phyloP scores from a whole-genome alignment of 2,797 vertebrate species.

The Gymnocypris eckloni region DNA sequence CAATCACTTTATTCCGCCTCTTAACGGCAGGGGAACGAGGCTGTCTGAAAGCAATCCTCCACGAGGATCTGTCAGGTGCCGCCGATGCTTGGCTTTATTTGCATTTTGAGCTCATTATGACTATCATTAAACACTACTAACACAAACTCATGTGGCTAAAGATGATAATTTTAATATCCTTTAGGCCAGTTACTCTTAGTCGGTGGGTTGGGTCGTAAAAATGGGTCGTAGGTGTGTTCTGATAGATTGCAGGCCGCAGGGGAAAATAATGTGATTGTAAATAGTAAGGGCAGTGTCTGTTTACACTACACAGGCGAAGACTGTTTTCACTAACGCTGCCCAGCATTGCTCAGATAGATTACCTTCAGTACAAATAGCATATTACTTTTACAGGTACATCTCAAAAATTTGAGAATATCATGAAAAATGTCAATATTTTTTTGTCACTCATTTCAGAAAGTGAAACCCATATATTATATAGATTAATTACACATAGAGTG shows the following conservation, averaged over 20 bases:
- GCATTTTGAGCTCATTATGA: constrained; percentile 9
- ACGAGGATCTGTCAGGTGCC: constrained; percentile 19
- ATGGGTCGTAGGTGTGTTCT: constrained; percentile 5
- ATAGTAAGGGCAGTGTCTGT: background rate
- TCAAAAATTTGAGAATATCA: too few relatives aligned
- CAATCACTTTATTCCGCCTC: constrained; percentile 64
- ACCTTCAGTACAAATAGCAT: background rate
- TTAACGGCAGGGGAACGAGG: constrained; percentile 54
- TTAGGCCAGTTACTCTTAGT: constrained; percentile 15
- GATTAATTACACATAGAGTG: too few relatives aligned
- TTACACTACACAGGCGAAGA: background rate
- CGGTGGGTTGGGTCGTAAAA: background rate
- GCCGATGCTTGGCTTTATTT: background rate
- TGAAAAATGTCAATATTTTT: too few relatives aligned
- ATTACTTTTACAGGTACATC: background rate
- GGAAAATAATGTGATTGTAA: background rate
- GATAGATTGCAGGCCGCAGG: background rate
- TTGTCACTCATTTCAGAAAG: too few relatives aligned
- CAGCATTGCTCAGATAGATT: background rate
- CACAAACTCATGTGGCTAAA: background rate
- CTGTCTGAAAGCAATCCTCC: constrained; percentile 40
- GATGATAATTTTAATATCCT: background rate
- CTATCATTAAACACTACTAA: background rate
- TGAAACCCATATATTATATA: too few relatives aligned
- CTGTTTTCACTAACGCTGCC: background rate